Base-by-base conservation (phyloP, 2,888 invertebrate genomes). In the Caenorhabditis parvicauda region DNA sequence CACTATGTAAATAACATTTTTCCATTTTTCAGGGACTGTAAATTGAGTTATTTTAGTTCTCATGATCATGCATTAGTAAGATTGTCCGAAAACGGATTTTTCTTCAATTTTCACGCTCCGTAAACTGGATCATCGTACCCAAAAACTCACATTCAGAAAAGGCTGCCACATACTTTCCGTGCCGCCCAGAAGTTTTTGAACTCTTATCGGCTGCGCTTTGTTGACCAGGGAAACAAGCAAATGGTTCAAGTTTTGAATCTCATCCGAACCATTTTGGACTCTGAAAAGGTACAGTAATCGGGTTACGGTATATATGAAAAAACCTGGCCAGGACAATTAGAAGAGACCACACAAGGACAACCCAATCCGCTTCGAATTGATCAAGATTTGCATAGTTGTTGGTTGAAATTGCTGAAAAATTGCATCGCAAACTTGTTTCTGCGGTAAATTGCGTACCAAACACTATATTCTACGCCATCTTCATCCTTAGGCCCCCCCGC, bases 331-430 rank as follows among this genome's bases (percentile, higher is more conserved):
- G 46, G 7, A 55, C 49, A 2, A 54, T 55, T 1, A 67, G 25
- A 9, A 65, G 59, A 2, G 58, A 57, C 67, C 67, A 70, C 5
- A 59, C 50, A n/a, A 70, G 54, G 9, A 61, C 37, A 1, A 59
- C 37, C 62, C 67, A 70, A 52, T 70, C 67, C 17, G 59, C 48
- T 35, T 69, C 66, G 42, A 66, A 69, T 7, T 65, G 53, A 22
- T 63, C 61, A 22, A 50, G 37, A n/a, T n/a, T n/a, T n/a, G n/a
- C 54, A 19, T 24, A 24, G 3, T 38, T 27, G 1, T 32, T 22
- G 6, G 19, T 17, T 41, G 54, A 37, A 9, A 60, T 35, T 6
- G 27, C 60, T 60, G 60, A 27, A 59, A 59, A 14, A 17, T 19
- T 21, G 24, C 3, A 29, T n/a, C n/a, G n/a, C n/a, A n/a, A n/a